These are phyloP conservation scores for Metalampra italica DNA, from an alignment of 2,888 invertebrate genomes.

Conservation along the genomic window DNA sequence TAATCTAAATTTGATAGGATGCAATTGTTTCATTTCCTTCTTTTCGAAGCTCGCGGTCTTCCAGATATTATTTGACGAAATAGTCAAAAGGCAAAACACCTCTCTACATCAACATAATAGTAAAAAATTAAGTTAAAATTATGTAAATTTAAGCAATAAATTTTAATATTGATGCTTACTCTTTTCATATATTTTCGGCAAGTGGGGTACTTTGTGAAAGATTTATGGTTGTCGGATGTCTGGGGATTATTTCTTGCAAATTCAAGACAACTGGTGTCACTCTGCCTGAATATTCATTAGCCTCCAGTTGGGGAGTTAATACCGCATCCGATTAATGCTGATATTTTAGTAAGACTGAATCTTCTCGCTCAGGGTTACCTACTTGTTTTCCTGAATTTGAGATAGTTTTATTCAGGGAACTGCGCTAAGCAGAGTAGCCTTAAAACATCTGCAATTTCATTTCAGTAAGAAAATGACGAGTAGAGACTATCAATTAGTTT, in stretches of 20 bases:
- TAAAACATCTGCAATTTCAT: too few species aligned
- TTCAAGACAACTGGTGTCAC: constrained; percentile 56
- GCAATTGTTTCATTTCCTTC: too few species aligned
- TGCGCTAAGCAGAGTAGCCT: too few species aligned
- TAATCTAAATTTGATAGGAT: too few species aligned
- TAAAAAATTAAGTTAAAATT: neutral
- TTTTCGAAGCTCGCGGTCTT: too few species aligned
- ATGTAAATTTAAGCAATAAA: constrained; percentile 9
- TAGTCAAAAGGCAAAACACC: too few species aligned
- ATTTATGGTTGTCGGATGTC: constrained; percentile 47
- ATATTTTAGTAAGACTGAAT: constrained; percentile 25
- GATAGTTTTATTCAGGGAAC: too few species aligned
- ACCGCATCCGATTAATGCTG: constrained; percentile 44
- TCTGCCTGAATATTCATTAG: constrained; percentile 64
- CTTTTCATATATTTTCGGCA: constrained; percentile 18
- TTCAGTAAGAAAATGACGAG: too few species aligned
- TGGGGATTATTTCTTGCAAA: constrained; percentile 58
- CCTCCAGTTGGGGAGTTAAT: constrained; percentile 41
- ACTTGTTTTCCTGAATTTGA: too few species aligned
- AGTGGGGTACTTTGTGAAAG: constrained; percentile 28
- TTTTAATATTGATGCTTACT: constrained; percentile 7
- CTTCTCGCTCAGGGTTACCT: neutral
- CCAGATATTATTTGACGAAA: too few species aligned
- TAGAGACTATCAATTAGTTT: too few species aligned
- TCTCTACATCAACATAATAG: too few species aligned